Conservation (phyloP, 2,888 invertebrate species). For the Pteria penguin region DNA sequence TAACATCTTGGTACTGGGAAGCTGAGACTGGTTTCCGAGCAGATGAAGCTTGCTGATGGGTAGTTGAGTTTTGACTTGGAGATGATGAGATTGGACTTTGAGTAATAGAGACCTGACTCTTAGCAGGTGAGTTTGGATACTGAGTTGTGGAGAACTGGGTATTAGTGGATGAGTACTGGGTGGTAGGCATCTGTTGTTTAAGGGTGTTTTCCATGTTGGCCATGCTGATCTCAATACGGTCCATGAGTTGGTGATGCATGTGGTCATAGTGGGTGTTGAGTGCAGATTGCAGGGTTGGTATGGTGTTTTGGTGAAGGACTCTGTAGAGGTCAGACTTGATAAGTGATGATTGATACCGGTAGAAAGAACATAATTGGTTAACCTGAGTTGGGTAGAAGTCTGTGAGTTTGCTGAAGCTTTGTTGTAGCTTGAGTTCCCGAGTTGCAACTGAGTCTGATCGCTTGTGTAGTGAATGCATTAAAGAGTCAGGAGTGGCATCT, state of each 20-base stretch:
- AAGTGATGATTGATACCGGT: constrained; percentile 53
- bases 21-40: not conserved
- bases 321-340: constrained; percentile 56
- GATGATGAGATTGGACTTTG: too few species aligned
- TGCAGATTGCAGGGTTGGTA: constrained; percentile 45
- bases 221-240: constrained; percentile 54
- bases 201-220: constrained; percentile 40
- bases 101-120: too few species aligned
- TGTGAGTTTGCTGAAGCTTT: constrained; percentile 47
- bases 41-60: not conserved
- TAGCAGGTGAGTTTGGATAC: too few species aligned
- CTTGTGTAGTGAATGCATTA: constrained; percentile 47
- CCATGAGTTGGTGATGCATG: constrained; percentile 56
- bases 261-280: constrained; percentile 61
- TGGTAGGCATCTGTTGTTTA: not conserved
- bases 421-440: constrained; percentile 49
- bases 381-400: constrained; percentile 50
- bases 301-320: constrained; percentile 44
- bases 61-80: too few species aligned
- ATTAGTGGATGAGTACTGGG: not conserved
- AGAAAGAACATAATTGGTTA: constrained; percentile 50
- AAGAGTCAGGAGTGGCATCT: constrained; percentile 44
- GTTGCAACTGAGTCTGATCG: constrained; percentile 38
- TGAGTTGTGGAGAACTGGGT: not conserved
- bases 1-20: too few species aligned